Percentiles rank a stretch among this genome's conserved stretches.
Evolutionary conservation across 2,113 vertebrate genomes (phyloP).

Genomic region (Lamprologus tigripictilis): DNA sequence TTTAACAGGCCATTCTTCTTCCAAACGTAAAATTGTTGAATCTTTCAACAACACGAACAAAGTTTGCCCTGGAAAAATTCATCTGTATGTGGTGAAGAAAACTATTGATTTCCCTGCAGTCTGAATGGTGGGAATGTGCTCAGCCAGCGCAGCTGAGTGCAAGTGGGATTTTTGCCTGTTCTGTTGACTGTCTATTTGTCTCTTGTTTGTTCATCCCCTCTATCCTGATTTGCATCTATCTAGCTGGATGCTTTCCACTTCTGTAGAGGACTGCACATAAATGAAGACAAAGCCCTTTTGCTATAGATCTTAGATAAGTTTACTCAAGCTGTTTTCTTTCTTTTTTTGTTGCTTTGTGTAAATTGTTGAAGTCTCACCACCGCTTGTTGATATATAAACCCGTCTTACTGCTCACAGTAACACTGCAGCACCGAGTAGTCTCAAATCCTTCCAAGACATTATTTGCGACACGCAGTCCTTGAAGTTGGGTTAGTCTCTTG

Average conservation of each 20-base stretch:
- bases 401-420: background rate
- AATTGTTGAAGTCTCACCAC: background rate
- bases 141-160: background rate
- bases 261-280: background rate
- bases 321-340: background rate
- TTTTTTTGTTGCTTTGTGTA: background rate
- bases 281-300: background rate
- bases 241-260: background rate
- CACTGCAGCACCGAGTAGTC: background rate
- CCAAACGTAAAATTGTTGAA: constrained; percentile 26
- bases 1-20: constrained; percentile 29
- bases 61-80: constrained; percentile 38
- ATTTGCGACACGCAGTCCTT: background rate
- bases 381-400: background rate
- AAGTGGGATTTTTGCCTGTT: constrained; percentile 43
- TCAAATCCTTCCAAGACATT: background rate
- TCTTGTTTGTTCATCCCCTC: constrained; percentile 12
- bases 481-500: background rate
- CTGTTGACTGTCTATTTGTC: constrained; percentile 11
- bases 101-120: constrained; percentile 63
- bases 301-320: background rate
- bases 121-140: constrained; percentile 50
- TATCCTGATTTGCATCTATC: constrained; percentile 30
- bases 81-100: constrained; percentile 57
- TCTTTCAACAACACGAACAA: constrained; percentile 26